Evolutionary conservation across 2,888 invertebrate genomes (phyloP).

Genomic region (Schizaphis graminum): DNA sequence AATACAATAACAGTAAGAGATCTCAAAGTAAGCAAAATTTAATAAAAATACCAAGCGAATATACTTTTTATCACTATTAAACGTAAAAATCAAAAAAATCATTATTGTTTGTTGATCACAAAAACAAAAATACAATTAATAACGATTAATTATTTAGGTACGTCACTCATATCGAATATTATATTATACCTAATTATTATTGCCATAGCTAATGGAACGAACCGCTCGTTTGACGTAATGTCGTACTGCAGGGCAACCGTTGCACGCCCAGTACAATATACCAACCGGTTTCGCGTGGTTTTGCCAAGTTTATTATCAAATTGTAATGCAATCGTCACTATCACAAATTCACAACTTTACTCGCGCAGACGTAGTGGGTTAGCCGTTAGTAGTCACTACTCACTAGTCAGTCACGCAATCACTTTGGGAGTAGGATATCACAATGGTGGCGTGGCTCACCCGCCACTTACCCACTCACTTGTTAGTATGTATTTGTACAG

Average conservation of each 20-base stretch:
- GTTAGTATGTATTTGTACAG: background rate
- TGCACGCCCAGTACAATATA: background rate
- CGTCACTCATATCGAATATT: background rate
- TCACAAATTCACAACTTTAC: background rate
- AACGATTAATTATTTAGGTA: background rate
- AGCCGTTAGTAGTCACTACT: background rate
- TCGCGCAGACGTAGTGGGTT: background rate
- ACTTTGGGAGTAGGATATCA: background rate
- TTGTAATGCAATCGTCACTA: background rate
- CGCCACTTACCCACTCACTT: background rate
- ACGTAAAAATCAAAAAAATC: background rate
- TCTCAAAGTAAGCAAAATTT: background rate
- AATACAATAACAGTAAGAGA: background rate
- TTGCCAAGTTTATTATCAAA: background rate
- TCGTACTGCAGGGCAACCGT: background rate
- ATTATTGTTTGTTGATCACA: background rate
- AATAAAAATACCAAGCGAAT: background rate
- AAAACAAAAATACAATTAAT: background rate
- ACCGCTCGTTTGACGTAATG: background rate
- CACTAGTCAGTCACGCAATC: background rate
- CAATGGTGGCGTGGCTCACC: background rate
- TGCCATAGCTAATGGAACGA: background rate
- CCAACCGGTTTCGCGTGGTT: conserved; percentile 1
- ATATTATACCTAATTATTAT: background rate
- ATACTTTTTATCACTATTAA: background rate